Percentiles rank a stretch among this genome's conserved stretches.
phyloP scores from a whole-genome alignment of 2,888 invertebrate species.

The Drosophila gaucha region DNA sequence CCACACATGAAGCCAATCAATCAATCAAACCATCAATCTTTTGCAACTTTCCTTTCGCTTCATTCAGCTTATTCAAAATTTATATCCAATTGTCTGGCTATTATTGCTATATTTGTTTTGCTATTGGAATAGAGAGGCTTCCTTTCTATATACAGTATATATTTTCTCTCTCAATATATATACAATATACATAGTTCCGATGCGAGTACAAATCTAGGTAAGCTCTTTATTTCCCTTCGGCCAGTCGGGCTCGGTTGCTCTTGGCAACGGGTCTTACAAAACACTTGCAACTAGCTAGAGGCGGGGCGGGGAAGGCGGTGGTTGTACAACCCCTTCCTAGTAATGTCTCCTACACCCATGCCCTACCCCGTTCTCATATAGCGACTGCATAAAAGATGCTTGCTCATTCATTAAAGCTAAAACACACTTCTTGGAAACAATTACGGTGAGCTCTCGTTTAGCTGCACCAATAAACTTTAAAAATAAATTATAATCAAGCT shows the following conservation, averaged over 20 bases:
- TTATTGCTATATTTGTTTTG: background rate
- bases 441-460: background rate
- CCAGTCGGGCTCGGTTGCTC: constrained; percentile 16
- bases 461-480: background rate
- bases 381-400: too few species aligned
- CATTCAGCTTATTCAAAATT: constrained; percentile 11
- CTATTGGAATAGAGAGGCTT: too few species aligned
- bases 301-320: background rate
- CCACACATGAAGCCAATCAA: background rate
- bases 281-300: constrained; percentile 20
- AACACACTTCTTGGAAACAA: background rate
- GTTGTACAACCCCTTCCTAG: background rate
- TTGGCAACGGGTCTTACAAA: constrained; percentile 43
- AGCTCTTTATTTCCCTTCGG: constrained; percentile 13
- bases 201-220: constrained; percentile 22
- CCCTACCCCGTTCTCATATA: too few species aligned
- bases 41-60: constrained; percentile 17
- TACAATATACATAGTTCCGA: background rate
- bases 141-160: too few species aligned
- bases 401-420: background rate
- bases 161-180: background rate
- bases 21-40: background rate
- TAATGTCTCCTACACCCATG: background rate
- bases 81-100: background rate
- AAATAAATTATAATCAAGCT: too few species aligned